Evolutionary conservation across 1,140 invertebrate genomes (phyloP).

Genomic region (Ceratina australensis): DNA sequence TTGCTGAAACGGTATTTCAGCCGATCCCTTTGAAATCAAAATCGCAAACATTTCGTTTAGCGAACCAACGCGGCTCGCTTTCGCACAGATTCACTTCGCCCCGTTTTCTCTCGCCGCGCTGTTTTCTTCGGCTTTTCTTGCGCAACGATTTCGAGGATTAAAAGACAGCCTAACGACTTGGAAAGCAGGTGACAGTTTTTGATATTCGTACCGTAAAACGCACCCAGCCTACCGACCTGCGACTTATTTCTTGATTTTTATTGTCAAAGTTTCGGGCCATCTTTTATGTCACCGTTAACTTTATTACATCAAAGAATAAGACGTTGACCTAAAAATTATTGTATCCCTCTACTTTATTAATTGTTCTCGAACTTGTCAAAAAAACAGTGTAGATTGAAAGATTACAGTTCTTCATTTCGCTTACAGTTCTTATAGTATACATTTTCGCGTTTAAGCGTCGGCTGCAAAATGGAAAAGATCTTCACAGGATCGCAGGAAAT

Average conservation of each 20-base stretch:
- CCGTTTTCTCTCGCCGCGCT: no score
- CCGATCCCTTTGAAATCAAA: not conserved
- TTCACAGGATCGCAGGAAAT: no score
- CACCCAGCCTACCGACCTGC: not conserved
- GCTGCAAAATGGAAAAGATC: not conserved
- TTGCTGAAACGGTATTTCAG: not conserved
- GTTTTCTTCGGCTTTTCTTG: not conserved
- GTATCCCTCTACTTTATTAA: not conserved
- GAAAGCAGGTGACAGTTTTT: constrained; percentile 18
- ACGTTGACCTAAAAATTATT: constrained; percentile 17
- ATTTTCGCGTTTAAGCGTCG: not conserved
- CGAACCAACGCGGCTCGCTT: not conserved
- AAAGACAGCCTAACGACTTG: constrained; percentile 10
- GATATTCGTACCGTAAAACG: constrained; percentile 1
- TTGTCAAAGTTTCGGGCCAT: not conserved
- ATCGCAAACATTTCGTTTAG: not conserved
- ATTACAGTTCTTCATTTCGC: no score
- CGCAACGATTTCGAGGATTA: not conserved
- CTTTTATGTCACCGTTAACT: constrained; percentile 13
- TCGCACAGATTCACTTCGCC: not conserved
- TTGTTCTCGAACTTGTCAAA: no score
- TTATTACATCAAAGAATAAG: not conserved
- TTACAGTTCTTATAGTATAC: no score
- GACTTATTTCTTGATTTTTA: not conserved
- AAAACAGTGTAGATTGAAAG: no score